Base-by-base conservation (phyloP, 2,113 vertebrate species). In the Origma solitaria region DNA sequence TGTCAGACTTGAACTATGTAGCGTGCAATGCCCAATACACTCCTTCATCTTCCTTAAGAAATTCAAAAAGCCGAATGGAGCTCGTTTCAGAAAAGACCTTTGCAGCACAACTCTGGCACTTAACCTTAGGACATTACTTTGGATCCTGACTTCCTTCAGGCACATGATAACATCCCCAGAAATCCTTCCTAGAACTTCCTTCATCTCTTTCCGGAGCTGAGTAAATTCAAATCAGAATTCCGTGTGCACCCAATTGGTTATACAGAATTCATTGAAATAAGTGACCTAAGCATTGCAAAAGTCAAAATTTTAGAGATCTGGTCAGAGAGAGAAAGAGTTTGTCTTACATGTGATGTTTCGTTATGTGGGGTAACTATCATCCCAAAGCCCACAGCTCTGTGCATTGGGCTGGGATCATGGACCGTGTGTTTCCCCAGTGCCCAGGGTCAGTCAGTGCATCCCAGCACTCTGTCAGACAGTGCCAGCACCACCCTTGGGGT, bases 11-110 rank as follows among this genome's bases (percentile, higher is more conserved):
- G 73, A 82, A 37, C 23, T 47, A 21, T 31, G 25, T 17, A 40
- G 22, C 0, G 0, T 37, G 40, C 0, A 4, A 54, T 51, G 30
- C 10, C 49, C 10, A 24, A 19, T 21, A 49, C 2, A 33, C 22
- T 68, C 68, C 65, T 62, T 81, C 12, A 49, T 61, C 53, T 90
- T 78, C 35, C 51, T 71, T 30, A 81, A 31, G 49, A 37, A 90
- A 93, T 78, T n/a, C 17, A 70, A 56, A 45, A 73, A 70, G 5
- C 11, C 1, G 2, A 66, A 68, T 4, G 5, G 20, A 91, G 8
- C 5, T 69, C 16, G 35, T 53, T 73, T 62, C 69, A 64, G 25
- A 64, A 51, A 53, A 78, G 22, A 60, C 15, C 13, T 90, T 38
- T 66, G 50, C 51, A 58, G 20, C 28, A 49, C 14, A 65, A 5